Conservation (phyloP, 2,113 vertebrate species). For the Pogona vitticeps region DNA sequence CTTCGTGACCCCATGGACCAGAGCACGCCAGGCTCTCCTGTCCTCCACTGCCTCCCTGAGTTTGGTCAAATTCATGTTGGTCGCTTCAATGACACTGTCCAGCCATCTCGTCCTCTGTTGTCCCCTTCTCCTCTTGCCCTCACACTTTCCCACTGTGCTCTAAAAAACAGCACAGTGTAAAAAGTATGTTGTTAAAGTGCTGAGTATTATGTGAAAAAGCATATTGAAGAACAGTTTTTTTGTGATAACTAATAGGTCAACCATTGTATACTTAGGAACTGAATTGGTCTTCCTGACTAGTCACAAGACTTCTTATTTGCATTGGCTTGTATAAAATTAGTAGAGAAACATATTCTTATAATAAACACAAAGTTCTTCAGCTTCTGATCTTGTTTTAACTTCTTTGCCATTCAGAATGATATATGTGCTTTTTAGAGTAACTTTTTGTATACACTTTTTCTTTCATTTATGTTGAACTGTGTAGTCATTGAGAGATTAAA, state of each 20-base stretch:
- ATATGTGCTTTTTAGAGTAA: constrained; percentile 55
- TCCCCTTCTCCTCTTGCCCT: no score
- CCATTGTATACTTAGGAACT: not conserved
- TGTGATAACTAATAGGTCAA: not conserved
- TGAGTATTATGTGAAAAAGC: not conserved
- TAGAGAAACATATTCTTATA: constrained; percentile 17
- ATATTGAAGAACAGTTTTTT: not conserved
- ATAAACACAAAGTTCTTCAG: constrained; percentile 32
- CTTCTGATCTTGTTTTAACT: constrained; percentile 56
- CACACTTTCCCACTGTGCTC: no score
- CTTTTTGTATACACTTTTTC: constrained; percentile 52
- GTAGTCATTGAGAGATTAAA: constrained; percentile 51
- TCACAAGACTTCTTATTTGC: constrained; percentile 13
- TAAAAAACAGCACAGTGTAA: not conserved
- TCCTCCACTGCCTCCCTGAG: no score
- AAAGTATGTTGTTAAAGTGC: constrained; percentile 29
- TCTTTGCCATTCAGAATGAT: constrained; percentile 63
- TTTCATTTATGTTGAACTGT: constrained; percentile 50
- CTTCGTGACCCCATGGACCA: no score
- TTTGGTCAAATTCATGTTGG: no score
- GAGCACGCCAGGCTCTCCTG: no score
- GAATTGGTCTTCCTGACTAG: constrained; percentile 10
- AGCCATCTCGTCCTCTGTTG: no score
- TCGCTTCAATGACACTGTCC: no score
- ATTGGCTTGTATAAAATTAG: constrained; percentile 19